Conservation (phyloP, 2,113 vertebrate genomes). For the Aleadryas rufinucha region DNA sequence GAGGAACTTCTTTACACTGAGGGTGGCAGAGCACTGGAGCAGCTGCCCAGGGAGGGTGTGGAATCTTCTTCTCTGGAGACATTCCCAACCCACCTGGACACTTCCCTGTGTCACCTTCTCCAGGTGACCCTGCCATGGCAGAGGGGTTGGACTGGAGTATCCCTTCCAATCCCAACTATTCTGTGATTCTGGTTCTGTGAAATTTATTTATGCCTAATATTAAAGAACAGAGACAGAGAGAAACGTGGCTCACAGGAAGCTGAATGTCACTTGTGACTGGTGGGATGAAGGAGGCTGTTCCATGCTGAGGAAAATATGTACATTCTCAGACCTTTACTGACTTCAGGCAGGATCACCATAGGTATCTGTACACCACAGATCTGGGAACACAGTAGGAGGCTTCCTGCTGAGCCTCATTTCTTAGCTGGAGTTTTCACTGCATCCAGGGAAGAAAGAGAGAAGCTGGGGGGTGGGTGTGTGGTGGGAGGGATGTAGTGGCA, state of each 20-base stretch:
- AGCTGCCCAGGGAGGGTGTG: not conserved
- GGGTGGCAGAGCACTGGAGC: not conserved
- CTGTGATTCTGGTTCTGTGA: not conserved
- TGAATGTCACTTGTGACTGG: not conserved
- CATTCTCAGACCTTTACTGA: not conserved
- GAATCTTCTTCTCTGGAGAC: not conserved
- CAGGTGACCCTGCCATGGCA: not conserved
- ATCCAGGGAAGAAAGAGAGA: not conserved
- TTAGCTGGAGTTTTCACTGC: not conserved
- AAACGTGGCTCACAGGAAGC: not conserved
- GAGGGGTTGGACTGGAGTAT: not conserved
- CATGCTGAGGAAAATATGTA: not conserved
- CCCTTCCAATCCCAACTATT: not conserved
- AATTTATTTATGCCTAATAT: not conserved
- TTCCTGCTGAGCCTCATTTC: not conserved
- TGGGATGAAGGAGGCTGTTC: not conserved
- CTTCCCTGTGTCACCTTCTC: not conserved
- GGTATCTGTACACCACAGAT: not conserved
- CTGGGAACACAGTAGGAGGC: not conserved
- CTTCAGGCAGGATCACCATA: not conserved
- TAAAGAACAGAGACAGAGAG: not conserved
- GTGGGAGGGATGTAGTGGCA: not conserved
- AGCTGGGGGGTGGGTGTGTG: not conserved
- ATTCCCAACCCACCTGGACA: not conserved
- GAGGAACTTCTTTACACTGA: not conserved